phyloP scores from a whole-genome alignment of 2,113 vertebrate species.

The Zosterops hypoxanthus region DNA sequence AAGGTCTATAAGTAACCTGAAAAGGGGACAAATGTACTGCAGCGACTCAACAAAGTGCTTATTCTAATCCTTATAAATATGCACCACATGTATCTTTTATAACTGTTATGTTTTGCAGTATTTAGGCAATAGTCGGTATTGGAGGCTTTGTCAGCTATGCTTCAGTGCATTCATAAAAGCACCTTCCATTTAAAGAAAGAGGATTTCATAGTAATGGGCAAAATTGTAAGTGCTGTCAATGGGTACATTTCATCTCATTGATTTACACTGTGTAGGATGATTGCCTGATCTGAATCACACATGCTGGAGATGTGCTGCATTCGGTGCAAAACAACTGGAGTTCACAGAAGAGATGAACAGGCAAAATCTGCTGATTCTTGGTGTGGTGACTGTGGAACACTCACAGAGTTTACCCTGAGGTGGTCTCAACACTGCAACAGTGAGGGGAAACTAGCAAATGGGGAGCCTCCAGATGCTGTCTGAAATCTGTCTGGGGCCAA shows the following conservation, averaged over 20 bases:
- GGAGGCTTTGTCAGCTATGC: conserved; percentile 51
- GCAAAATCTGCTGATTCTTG: neutral
- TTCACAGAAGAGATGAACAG: neutral
- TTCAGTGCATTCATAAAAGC: conserved; percentile 51
- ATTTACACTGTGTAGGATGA: conserved; percentile 41
- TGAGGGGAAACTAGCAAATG: neutral
- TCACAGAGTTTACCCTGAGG: neutral
- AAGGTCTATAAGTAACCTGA: neutral
- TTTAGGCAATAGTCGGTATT: conserved; percentile 12
- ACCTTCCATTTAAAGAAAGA: conserved; percentile 42
- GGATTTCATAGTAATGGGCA: conserved; percentile 56
- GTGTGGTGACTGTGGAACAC: neutral
- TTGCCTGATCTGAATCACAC: conserved; percentile 37
- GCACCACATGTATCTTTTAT: conserved; percentile 35
- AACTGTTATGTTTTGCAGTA: conserved; percentile 51
- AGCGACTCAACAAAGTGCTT: conserved; percentile 24
- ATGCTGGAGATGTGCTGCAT: neutral
- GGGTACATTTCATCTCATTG: conserved; percentile 58
- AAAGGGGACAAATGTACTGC: conserved; percentile 9
- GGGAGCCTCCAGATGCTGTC: neutral
- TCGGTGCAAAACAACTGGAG: neutral
- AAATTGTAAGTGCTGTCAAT: conserved; percentile 58
- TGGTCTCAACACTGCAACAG: neutral
- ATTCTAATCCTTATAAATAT: conserved; percentile 59
- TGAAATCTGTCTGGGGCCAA: neutral